Base-by-base conservation (phyloP, 2,113 vertebrate genomes). In the Gymnocephalus cernua region DNA sequence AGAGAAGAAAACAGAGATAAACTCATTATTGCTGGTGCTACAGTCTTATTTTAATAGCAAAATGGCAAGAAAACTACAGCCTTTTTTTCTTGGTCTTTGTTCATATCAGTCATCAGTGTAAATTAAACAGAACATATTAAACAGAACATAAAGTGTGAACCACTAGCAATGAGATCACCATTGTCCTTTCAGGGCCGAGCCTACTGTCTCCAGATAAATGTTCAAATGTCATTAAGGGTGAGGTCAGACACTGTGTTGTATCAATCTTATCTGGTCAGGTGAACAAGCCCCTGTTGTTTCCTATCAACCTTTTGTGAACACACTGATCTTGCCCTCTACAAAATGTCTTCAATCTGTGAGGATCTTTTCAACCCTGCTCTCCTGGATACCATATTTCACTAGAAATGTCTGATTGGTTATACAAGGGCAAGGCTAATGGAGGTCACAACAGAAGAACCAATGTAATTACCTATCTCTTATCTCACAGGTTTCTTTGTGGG, bases 301-400 rank as follows among this genome's bases (percentile, higher is more conserved):
- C 64, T 74, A 21, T 51, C 50, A 77, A 50, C 83, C 59, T 84
- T 85, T 75, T 50, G 5, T 53, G 9, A 74, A 79, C 84, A 62
- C 27, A 70, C 29, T 44, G 45, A 44, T 80, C 67, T 78, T 59
- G n/a, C 44, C 19, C n/a, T 71, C 45, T 77, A 63, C 27, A 61
- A 80, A 80, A 48, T 78, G 74, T 65, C 51, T 79, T 82, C 14
- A 2, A 59, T 77, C 66, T 59, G 35, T 41, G 38, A 67, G 57
- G 45, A 74, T 67, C 75, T 65, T 53, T 80, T 81, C 29, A 81
- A 65, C 76, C 27, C 54, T 64, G 48, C 66, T 75, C 63, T 29
- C 53, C 45, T 82, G 23, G 15, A 15, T 80, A 41, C 4, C 3
- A 57, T 48, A 75, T 71, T 63, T 79, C 64, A 67, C 27, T 57